phyloP scores from a whole-genome alignment of 2,113 vertebrate genomes.

The Mesocricetus auratus region DNA sequence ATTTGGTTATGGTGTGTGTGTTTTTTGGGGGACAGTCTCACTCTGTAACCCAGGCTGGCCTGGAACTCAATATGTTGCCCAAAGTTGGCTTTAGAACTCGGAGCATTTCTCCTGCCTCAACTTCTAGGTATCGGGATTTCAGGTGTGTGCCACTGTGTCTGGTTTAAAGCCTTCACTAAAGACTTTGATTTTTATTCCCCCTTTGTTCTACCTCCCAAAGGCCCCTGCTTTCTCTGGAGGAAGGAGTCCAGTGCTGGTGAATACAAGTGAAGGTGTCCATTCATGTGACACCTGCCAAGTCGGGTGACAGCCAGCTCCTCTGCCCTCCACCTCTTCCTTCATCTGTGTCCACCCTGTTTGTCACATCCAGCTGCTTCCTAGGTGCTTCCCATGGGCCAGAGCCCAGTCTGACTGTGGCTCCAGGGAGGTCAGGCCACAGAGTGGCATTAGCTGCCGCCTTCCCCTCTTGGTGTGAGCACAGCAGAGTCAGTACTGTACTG shows the following conservation, averaged over 20 bases:
- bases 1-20: not conserved
- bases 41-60: not conserved
- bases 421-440: not conserved
- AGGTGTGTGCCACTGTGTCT: not conserved
- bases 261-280: not conserved
- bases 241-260: not conserved
- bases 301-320: not conserved
- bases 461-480: not conserved
- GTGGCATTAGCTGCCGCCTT: not conserved
- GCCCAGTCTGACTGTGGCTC: not conserved
- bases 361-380: not conserved
- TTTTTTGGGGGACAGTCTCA: not conserved
- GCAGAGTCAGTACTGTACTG: not conserved
- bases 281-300: not conserved
- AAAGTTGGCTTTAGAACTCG: not conserved
- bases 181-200: not conserved
- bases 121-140: not conserved
- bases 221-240: not conserved
- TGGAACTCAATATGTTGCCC: not conserved
- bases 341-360: not conserved
- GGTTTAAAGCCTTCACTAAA: not conserved
- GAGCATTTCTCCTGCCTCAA: not conserved
- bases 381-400: not conserved
- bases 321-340: not conserved
- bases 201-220: not conserved